These are phyloP conservation scores for Pluvianellus socialis DNA, from an alignment of 2,113 vertebrate genomes.

Conservation along the genomic window DNA sequence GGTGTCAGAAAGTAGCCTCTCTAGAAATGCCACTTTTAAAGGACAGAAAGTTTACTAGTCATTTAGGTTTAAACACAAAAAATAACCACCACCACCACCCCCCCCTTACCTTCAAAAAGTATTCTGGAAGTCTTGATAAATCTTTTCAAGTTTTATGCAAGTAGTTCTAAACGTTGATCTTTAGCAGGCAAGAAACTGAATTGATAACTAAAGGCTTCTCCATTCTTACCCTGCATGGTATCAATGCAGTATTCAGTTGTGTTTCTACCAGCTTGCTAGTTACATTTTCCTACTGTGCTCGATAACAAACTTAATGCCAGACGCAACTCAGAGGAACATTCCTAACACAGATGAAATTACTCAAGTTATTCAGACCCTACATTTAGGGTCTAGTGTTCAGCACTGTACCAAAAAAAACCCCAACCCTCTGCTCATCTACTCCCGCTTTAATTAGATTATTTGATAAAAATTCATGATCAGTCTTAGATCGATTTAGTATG, in stretches of 20 bases:
- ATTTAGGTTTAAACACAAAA: not conserved
- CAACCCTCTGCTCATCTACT: not conserved
- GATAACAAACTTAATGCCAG: not conserved
- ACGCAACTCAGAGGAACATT: not conserved
- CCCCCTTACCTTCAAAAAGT: not conserved
- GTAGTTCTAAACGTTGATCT: not conserved
- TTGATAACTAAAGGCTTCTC: not conserved
- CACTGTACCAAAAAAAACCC: not conserved
- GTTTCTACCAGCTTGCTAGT: not conserved
- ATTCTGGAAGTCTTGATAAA: not conserved
- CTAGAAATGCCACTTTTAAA: not conserved
- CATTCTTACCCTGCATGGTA: rapidly evolving
- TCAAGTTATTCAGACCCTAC: not conserved
- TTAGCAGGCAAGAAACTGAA: not conserved
- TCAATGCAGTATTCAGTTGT: not conserved
- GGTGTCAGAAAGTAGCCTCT: not conserved
- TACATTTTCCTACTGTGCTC: not conserved
- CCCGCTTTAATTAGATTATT: not conserved
- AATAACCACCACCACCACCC: rapidly evolving
- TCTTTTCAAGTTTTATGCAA: not conserved
- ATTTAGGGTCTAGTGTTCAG: not conserved
- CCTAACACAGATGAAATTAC: not conserved
- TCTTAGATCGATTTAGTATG: not conserved
- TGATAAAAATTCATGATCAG: not conserved
- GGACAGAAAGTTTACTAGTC: not conserved